Percentiles rank a stretch among this genome's conserved stretches.
Evolutionary conservation across 2,888 invertebrate species (phyloP).

Genomic region (Anthrax anthrax): DNA sequence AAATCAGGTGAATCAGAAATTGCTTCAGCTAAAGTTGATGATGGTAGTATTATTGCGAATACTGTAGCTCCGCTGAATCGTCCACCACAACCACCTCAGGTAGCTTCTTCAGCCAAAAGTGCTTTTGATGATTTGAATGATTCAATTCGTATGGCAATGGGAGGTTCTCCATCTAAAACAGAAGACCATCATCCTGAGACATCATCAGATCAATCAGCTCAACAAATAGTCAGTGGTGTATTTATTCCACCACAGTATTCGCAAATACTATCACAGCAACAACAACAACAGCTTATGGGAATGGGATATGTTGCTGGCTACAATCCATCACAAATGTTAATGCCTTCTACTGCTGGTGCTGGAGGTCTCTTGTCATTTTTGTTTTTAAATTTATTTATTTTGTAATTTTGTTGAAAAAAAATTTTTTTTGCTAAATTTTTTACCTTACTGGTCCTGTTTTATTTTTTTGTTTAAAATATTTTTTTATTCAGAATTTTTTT

Average conservation of each 20-base stretch:
- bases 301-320: constrained; percentile 1
- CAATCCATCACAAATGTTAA: constrained; percentile 18
- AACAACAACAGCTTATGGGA: constrained; percentile 13
- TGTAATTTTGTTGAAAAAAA: too few relatives aligned
- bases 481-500: too few relatives aligned
- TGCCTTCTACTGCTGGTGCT: constrained; percentile 26
- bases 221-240: background rate
- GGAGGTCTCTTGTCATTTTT: constrained; percentile 27
- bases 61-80: constrained; percentile 29
- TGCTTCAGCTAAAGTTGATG: background rate
- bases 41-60: constrained; percentile 5
- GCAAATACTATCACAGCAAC: constrained; percentile 19
- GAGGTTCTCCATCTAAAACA: constrained; percentile 41
- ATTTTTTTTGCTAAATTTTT: background rate
- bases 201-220: constrained; percentile 9
- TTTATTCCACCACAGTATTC: constrained; percentile 14
- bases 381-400: background rate
- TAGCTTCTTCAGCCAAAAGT: constrained; percentile 38
- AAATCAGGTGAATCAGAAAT: constrained; percentile 5
- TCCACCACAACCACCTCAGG: constrained; percentile 27
- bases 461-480: too few relatives aligned
- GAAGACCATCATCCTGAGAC: background rate
- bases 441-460: too few relatives aligned
- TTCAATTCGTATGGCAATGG: constrained; percentile 51
- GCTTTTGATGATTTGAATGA: constrained; percentile 56